phyloP scores from a whole-genome alignment of 2,888 invertebrate species.

The Lasioglossum leucozonium region DNA sequence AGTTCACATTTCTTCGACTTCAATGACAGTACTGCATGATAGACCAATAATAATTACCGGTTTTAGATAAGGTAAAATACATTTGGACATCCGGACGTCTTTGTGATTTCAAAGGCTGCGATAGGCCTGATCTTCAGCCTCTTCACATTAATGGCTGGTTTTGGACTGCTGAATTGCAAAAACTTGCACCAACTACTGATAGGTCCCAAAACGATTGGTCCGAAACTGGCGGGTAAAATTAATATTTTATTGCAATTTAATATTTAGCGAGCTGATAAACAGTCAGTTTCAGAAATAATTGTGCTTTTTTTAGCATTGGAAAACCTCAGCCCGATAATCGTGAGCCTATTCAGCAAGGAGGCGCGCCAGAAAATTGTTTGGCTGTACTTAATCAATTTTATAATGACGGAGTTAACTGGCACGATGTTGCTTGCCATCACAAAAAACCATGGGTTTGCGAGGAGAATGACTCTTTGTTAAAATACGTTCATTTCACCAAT shows the following conservation, averaged over 20 bases:
- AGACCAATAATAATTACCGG: constrained; percentile 23
- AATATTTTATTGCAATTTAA: neutral
- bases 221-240: constrained; percentile 89
- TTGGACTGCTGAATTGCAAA: constrained; percentile 95
- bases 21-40: neutral
- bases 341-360: constrained; percentile 90
- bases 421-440: constrained; percentile 95
- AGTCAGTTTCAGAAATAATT: constrained; percentile 6
- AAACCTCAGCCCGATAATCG: constrained; percentile 95
- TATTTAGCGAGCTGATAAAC: neutral
- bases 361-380: constrained; percentile 94
- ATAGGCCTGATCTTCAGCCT: constrained; percentile 93
- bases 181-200: constrained; percentile 93
- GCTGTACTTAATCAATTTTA: constrained; percentile 95
- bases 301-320: constrained; percentile 86
- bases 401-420: constrained; percentile 96
- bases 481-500: constrained; percentile 93
- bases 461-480: constrained; percentile 93
- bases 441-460: constrained; percentile 95
- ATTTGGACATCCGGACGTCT: constrained; percentile 96
- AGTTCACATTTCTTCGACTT: neutral
- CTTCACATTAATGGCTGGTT: constrained; percentile 94
- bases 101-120: constrained; percentile 96
- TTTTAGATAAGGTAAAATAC: constrained; percentile 90
- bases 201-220: constrained; percentile 95